phyloP scores from a whole-genome alignment of 2,888 invertebrate genomes.

The Imbricaverruca yamaguchii region DNA sequence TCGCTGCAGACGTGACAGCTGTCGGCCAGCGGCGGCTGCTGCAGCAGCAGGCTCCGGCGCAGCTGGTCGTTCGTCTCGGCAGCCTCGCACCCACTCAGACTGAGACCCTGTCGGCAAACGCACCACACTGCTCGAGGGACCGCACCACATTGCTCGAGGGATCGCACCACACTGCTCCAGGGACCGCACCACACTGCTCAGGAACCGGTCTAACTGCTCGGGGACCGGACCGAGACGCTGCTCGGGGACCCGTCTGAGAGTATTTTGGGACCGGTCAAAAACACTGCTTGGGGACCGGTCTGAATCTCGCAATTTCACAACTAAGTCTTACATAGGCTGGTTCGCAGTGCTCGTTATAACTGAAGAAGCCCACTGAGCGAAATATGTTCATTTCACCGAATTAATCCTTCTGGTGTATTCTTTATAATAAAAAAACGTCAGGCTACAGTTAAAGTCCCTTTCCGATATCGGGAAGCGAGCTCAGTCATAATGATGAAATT shows the following conservation, averaged over 20 bases:
- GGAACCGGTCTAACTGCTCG: background rate
- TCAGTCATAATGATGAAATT: too few relatives aligned
- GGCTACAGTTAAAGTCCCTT: too few relatives aligned
- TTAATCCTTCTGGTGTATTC: too few relatives aligned
- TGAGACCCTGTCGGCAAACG: slow-evolving; percentile 53
- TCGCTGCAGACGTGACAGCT: slow-evolving; percentile 71
- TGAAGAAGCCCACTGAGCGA: too few relatives aligned
- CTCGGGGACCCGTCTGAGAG: background rate
- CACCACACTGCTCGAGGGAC: background rate
- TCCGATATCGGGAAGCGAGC: too few relatives aligned
- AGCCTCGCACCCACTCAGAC: slow-evolving; percentile 86
- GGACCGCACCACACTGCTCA: background rate
- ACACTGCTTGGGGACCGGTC: background rate
- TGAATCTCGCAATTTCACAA: too few relatives aligned
- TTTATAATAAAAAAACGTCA: too few relatives aligned
- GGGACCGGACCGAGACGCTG: background rate
- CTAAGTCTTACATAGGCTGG: too few relatives aligned
- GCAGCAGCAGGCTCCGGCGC: slow-evolving; percentile 53
- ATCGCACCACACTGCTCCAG: background rate
- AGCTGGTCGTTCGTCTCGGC: slow-evolving; percentile 66
- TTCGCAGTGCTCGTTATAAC: too few relatives aligned
- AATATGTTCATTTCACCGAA: too few relatives aligned
- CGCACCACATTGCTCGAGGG: background rate
- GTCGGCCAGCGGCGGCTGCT: slow-evolving; percentile 52
- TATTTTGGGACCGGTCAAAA: too few relatives aligned